phyloP scores from a whole-genome alignment of 2,113 vertebrate genomes.

The Platanista minor region DNA sequence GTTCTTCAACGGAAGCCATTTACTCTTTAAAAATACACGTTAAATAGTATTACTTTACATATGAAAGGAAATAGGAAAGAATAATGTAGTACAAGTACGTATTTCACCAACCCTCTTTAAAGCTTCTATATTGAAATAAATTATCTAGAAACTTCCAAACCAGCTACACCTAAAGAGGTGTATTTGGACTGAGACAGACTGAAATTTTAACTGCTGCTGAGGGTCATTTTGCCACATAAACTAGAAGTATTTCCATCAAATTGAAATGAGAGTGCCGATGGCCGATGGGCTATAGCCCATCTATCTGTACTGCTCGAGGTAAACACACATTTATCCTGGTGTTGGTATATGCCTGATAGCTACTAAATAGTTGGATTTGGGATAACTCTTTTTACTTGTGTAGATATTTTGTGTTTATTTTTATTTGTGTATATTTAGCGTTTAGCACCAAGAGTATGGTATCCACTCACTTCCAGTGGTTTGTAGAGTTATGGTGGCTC shows the following conservation, averaged over 20 bases:
- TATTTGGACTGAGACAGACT: neutral
- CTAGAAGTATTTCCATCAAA: neutral
- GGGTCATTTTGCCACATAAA: neutral
- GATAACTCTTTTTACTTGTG: neutral
- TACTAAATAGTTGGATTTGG: neutral
- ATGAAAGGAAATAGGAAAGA: neutral
- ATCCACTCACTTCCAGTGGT: neutral
- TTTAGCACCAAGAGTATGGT: neutral
- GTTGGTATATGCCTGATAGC: neutral
- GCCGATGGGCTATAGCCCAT: rapidly evolving
- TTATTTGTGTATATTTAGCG: neutral
- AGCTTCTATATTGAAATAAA: neutral
- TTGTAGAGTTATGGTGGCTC: neutral
- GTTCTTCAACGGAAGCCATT: neutral
- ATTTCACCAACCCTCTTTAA: neutral
- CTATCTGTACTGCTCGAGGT: neutral
- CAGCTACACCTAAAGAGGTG: neutral
- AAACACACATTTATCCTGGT: neutral
- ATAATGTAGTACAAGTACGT: neutral
- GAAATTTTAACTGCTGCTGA: neutral
- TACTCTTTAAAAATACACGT: neutral
- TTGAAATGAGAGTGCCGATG: neutral
- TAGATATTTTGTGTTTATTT: neutral
- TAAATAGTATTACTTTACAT: neutral
- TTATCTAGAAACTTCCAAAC: neutral